Conservation (phyloP, 2,797 vertebrate genomes). For the Ctenopoma multispine region DNA sequence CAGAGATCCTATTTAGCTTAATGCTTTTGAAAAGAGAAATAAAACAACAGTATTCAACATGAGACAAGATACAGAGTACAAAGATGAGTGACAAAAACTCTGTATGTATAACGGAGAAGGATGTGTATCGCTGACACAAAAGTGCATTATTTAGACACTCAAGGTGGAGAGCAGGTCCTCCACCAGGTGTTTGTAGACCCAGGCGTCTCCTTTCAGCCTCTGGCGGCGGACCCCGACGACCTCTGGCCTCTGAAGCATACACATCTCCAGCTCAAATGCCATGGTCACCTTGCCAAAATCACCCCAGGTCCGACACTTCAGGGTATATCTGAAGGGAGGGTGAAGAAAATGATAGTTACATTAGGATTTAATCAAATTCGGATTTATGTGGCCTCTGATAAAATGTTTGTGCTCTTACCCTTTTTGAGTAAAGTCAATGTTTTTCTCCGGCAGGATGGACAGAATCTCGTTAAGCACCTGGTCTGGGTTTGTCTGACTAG, state of each 20-base stretch:
- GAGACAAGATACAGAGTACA: conserved; percentile 36
- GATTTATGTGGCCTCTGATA: not conserved
- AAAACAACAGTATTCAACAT: conserved; percentile 51
- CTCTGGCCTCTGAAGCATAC: conserved; percentile 88
- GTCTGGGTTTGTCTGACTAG: conserved; percentile 90
- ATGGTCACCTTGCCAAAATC: conserved; percentile 93
- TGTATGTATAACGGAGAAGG: conserved; percentile 12
- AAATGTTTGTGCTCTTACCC: conserved; percentile 83
- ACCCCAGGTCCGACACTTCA: conserved; percentile 91
- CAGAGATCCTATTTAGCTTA: conserved; percentile 39
- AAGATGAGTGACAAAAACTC: conserved; percentile 34
- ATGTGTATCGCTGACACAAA: not conserved
- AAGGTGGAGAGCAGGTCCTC: conserved; percentile 91
- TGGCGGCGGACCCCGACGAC: conserved; percentile 90
- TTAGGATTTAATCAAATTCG: not conserved
- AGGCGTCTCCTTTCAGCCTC: conserved; percentile 94
- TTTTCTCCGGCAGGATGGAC: conserved; percentile 87
- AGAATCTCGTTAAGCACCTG: conserved; percentile 92
- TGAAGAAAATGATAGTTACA: not conserved
- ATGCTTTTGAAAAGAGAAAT: conserved; percentile 26
- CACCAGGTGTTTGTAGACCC: conserved; percentile 96
- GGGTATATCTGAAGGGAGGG: conserved; percentile 84
- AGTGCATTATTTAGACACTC: conserved; percentile 78
- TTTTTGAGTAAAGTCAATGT: conserved; percentile 91
- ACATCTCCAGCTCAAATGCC: conserved; percentile 96